Percentiles rank a stretch among this genome's conserved stretches.
These are phyloP conservation scores for Deilephila elpenor DNA, from an alignment of 2,888 invertebrate genomes.

Conservation along the genomic window DNA sequence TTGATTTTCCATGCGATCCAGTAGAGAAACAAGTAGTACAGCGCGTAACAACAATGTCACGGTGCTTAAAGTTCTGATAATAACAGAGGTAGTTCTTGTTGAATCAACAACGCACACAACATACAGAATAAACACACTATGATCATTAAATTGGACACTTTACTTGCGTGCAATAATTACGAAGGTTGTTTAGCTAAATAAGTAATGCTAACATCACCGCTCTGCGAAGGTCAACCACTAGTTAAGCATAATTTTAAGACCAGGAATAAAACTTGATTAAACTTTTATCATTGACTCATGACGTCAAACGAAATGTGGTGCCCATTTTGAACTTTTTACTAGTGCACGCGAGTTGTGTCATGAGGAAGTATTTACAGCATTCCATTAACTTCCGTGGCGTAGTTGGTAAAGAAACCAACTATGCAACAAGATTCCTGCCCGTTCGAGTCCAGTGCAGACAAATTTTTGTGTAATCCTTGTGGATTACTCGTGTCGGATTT, in stretches of 20 bases:
- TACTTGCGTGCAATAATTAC: slow-evolving; percentile 37
- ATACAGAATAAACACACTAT: neutral
- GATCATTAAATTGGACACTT: slow-evolving; percentile 6
- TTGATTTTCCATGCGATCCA: neutral
- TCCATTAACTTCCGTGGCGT: neutral
- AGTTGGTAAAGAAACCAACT: too few species aligned
- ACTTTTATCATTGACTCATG: slow-evolving; percentile 28
- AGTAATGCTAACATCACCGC: slow-evolving; percentile 58
- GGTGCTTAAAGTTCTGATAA: neutral
- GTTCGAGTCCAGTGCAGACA: too few species aligned
- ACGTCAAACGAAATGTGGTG: slow-evolving; percentile 1
- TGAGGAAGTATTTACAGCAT: neutral
- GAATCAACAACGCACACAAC: neutral
- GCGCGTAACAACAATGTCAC: neutral
- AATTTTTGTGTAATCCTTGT: too few species aligned
- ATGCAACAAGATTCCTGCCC: too few species aligned
- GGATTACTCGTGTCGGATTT: too few species aligned
- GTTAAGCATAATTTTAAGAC: slow-evolving; percentile 43
- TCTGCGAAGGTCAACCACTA: slow-evolving; percentile 52
- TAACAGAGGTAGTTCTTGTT: too few species aligned
- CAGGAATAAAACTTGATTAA: slow-evolving; percentile 41
- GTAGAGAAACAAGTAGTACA: neutral
- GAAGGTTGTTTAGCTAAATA: slow-evolving; percentile 52
- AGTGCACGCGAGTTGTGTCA: neutral
- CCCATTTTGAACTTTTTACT: neutral